These are phyloP conservation scores for Invenusta paracnida DNA, from an alignment of 2,888 invertebrate genomes.

Conservation along the genomic window DNA sequence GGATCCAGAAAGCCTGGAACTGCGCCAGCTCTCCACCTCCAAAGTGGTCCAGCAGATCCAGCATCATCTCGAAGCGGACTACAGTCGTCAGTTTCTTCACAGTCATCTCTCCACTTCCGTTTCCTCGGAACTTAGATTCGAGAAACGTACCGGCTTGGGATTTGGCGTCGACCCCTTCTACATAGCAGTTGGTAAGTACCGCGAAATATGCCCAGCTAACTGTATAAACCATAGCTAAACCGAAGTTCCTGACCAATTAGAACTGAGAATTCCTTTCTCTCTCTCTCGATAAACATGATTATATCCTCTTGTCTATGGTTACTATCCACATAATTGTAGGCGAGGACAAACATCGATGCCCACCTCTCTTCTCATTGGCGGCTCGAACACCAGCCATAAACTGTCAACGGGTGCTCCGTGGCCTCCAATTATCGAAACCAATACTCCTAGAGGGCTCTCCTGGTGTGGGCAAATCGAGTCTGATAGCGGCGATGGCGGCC, in stretches of 20 bases:
- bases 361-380: slow-evolving; percentile 46
- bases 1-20: neutral
- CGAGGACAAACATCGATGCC: neutral
- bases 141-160: too few species aligned
- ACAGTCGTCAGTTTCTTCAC: too few species aligned
- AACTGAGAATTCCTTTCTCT: too few species aligned
- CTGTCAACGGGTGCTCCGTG: slow-evolving; percentile 76
- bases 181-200: neutral
- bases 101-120: too few species aligned
- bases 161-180: neutral
- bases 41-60: neutral
- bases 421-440: slow-evolving; percentile 68
- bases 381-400: slow-evolving; percentile 67
- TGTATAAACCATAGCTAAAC: too few species aligned
- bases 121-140: too few species aligned
- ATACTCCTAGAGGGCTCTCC: neutral
- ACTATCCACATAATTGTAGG: too few species aligned
- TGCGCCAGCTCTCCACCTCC: neutral
- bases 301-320: too few species aligned
- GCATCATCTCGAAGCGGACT: neutral
- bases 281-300: too few species aligned
- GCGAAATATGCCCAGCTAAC: too few species aligned
- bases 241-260: too few species aligned
- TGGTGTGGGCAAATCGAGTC: neutral
- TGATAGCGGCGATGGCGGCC: neutral